Evolutionary conservation across 2,797 vertebrate species (phyloP), one percentile per base, ranked within the genome.

Genomic region (Myotis vivesi): DNA sequence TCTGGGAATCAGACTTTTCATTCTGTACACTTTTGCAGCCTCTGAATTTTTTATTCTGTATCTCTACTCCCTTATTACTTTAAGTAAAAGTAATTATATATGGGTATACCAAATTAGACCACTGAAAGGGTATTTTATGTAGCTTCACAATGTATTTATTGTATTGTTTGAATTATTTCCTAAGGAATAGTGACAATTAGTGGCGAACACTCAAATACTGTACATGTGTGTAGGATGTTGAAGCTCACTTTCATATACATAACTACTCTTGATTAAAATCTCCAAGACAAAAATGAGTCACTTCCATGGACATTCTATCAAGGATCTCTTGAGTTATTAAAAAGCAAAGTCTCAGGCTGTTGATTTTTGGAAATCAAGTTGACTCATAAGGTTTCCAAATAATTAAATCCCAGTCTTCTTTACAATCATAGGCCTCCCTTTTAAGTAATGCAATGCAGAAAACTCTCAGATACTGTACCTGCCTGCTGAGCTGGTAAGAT

Each of bases 251-350:
- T 62, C 12, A 10, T 55, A 38, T 72, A 36, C 17, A 33, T 68
- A 89, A 23, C 44, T 89, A 36, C 41, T 73, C 73, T 85, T 84
- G 30, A 94, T 83, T 75, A 93, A 91, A 90, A 94, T 59, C 71
- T 85, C 49, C 62, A 94, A 28, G 38, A 84, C 19, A 73, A 86
- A 86, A 57, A 79, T 33, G 6, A 72, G 53, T 69, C 41, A 62
- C n/a, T 95, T 30, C 46, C 51, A 55, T 19, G 23, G 15, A 9
- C 71, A 66, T 81, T 87, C 91, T 82, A 41, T 41, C 83, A 91
- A 89, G n/a, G 30, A 81, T 55, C 38, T 89, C 51, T 69, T 83
- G 72, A 87, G n/a, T 66, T 49, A 82, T 71, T 71, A 86, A 93
- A 93, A 87, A 91, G 72, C 59, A 73, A 92, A 72, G 41, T 69